Evolutionary conservation across 2,888 invertebrate species (phyloP), one percentile per base, ranked within the genome.

Genomic region (Acleris laterana): DNA sequence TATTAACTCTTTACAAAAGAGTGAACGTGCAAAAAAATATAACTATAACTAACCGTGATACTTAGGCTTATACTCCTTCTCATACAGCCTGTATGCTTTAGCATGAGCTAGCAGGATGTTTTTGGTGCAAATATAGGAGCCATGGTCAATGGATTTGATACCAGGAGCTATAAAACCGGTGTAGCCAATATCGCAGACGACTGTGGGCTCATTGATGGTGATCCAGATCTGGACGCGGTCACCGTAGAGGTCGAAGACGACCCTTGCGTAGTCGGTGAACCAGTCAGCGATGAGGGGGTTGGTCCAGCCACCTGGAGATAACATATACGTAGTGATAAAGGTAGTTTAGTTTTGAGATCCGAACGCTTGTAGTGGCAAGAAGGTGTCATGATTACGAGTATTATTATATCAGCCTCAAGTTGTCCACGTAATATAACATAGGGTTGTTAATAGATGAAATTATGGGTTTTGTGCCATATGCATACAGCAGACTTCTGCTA

Each of bases 31-130:
- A 32, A 32, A 9, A 9, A 38, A 13, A 3, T 3, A 11, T 11
- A 38, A 55, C 70, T 3, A 11, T 11, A 38, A 55, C 70, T 77
- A 72, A 78, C 94, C 94, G 22, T 87, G 83, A 71, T 94, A 93
- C 2, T 72, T 74, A 3, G 77, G 63, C 69, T 89, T 88, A 75
- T 93, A 95, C 60, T 93, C 84, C 5, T 87, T 75, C 42, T 94
- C 88, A 72, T 94, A 94, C 74, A 94, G 84, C 70, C 93, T 93
- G 69, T 93, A 94, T 9, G 90, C 94, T 72, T 87, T 90, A 0
- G 94, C 94, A 77, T 96, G 96, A 0, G 96, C 94, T 73, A 94
- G 91, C 3, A 96, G 78, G 50, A 94, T 76, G 75, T 95, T 94
- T 76, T 95, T 95, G 1, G 90, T 90, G 63, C 94, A 95, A 1